phyloP scores from a whole-genome alignment of 2,113 vertebrate species.

The Mixornis gularis region DNA sequence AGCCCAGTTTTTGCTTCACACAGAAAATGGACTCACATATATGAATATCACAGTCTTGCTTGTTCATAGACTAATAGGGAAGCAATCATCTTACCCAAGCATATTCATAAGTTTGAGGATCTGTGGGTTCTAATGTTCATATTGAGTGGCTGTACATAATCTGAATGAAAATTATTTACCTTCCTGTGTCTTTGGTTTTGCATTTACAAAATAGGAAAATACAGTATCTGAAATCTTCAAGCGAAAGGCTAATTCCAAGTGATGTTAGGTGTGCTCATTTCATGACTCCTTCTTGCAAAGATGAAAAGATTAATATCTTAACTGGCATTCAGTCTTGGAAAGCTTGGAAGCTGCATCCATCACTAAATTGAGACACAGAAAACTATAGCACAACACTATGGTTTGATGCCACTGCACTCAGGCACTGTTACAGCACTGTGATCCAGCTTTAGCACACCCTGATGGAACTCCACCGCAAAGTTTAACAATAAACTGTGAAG shows the following conservation, averaged over 20 bases:
- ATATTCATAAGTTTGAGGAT: not conserved
- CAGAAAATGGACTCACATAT: not conserved
- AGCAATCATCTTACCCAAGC: not conserved
- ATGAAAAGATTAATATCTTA: not conserved
- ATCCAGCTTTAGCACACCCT: not conserved
- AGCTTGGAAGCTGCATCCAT: not conserved
- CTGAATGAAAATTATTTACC: not conserved
- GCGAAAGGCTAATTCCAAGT: not conserved
- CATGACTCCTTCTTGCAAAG: not conserved
- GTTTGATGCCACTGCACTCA: not conserved
- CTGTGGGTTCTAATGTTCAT: not conserved
- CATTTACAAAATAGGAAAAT: not conserved
- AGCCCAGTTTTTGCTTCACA: accelerated
- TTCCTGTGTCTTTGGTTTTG: not conserved
- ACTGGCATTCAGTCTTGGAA: not conserved
- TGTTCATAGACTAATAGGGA: not conserved
- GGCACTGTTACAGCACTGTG: not conserved
- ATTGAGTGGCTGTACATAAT: not conserved
- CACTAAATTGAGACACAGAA: not conserved
- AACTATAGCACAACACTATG: accelerated
- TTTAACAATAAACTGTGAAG: no score
- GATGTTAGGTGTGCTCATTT: not conserved
- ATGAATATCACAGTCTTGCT: not conserved
- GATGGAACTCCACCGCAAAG: not conserved
- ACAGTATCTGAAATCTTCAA: not conserved